Evolutionary conservation across 1,140 invertebrate genomes (phyloP).

Genomic region (Charaxes varanes): DNA sequence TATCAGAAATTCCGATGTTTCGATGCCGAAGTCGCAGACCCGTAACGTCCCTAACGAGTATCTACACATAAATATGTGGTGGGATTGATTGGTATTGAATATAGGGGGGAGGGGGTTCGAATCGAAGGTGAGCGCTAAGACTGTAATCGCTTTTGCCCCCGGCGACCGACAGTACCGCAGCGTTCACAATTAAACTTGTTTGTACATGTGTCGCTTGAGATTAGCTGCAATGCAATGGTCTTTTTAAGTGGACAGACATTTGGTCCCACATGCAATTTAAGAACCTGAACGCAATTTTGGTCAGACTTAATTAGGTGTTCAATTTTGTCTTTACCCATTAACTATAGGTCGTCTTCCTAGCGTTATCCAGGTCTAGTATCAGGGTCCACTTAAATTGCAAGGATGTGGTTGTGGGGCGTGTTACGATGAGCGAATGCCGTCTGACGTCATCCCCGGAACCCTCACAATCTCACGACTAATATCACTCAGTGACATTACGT

Average conservation of each 20-base stretch:
- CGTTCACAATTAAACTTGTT: constrained; percentile 73
- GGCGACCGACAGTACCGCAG: constrained; percentile 49
- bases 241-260: constrained; percentile 67
- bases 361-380: too few species aligned
- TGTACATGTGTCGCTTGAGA: constrained; percentile 71
- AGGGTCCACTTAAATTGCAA: too few species aligned
- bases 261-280: constrained; percentile 61
- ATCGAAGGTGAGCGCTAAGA: constrained; percentile 71
- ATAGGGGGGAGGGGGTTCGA: constrained; percentile 50
- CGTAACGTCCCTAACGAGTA: too few species aligned
- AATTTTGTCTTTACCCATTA: too few species aligned
- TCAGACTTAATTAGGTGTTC: too few species aligned
- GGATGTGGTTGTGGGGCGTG: too few species aligned
- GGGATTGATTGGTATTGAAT: constrained; percentile 72
- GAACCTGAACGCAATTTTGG: constrained; percentile 56
- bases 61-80: constrained; percentile 70
- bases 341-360: constrained; percentile 12
- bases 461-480: too few species aligned
- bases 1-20: too few species aligned
- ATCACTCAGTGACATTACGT: too few species aligned
- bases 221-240: constrained; percentile 68
- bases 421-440: too few species aligned
- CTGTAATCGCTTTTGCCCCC: constrained; percentile 70
- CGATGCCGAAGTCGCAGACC: too few species aligned
- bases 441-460: too few species aligned